Evolutionary conservation across 2,888 invertebrate genomes (phyloP).

Genomic region (Oxyscelio sp.): DNA sequence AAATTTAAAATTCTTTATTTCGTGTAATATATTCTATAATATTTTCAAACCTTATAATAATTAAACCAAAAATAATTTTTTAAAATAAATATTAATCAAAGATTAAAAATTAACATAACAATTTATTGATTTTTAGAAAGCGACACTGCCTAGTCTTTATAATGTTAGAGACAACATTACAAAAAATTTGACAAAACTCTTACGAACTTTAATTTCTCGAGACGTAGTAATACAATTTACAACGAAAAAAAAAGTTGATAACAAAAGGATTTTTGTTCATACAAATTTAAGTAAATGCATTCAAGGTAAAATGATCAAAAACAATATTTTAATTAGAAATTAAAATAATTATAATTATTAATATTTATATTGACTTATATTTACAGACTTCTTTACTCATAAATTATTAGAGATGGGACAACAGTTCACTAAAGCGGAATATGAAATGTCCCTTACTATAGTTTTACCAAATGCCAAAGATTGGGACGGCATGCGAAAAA

Average conservation of each 20-base stretch:
- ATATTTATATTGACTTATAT: conserved; percentile 3
- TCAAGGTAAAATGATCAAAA: not conserved
- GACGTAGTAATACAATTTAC: not conserved
- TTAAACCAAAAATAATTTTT: too few relatives aligned
- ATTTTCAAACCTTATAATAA: too few relatives aligned
- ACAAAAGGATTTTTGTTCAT: not conserved
- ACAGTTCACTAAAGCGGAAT: not conserved
- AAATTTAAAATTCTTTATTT: not conserved
- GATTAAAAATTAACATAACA: too few relatives aligned
- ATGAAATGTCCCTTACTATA: not conserved
- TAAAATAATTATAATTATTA: not conserved
- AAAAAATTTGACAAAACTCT: not conserved
- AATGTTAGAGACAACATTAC: not conserved
- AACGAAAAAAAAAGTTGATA: conserved; percentile 5
- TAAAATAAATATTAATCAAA: too few relatives aligned
- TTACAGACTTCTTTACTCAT: not conserved
- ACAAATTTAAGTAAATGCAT: not conserved
- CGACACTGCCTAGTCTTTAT: not conserved
- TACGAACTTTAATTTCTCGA: not conserved
- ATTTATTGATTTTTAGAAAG: conserved; percentile 1
- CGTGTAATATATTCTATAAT: not conserved
- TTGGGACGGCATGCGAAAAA: too few relatives aligned
- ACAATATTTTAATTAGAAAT: too few relatives aligned
- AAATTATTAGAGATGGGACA: not conserved
- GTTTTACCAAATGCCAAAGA: not conserved